phyloP scores from a whole-genome alignment of 2,113 vertebrate species.

The Lutjanus erythropterus region DNA sequence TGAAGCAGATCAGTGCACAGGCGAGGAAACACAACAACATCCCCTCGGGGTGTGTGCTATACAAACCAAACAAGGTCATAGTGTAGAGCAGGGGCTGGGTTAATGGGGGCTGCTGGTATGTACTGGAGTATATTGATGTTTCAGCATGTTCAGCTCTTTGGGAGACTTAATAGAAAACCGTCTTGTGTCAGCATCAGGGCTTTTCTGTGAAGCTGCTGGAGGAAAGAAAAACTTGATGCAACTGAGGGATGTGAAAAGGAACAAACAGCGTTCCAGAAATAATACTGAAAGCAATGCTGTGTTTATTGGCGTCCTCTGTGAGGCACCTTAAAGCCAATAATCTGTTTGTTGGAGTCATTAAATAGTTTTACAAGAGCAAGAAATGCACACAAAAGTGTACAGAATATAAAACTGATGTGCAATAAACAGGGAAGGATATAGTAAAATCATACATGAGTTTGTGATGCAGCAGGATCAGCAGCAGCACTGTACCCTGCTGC shows the following conservation, averaged over 20 bases:
- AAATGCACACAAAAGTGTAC: background rate
- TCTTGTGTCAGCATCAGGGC: slow-evolving; percentile 10
- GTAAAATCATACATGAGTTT: background rate
- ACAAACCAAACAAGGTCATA: slow-evolving; percentile 55
- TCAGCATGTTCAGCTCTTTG: slow-evolving; percentile 37
- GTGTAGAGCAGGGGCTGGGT: slow-evolving; percentile 4
- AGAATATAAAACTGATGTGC: background rate
- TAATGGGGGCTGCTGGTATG: slow-evolving; percentile 31
- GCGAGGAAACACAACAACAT: slow-evolving; percentile 25
- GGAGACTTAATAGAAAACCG: slow-evolving; percentile 31
- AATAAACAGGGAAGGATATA: background rate
- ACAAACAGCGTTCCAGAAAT: background rate
- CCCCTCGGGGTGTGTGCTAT: slow-evolving; percentile 22
- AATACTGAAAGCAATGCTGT: background rate
- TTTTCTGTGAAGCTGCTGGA: slow-evolving; percentile 13
- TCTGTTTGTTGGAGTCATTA: background rate
- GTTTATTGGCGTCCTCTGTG: slow-evolving; percentile 1
- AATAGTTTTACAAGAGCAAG: background rate
- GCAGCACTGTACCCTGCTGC: background rate
- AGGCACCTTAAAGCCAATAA: background rate
- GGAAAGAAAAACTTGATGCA: background rate
- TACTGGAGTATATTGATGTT: slow-evolving; percentile 20
- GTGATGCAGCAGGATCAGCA: slow-evolving; percentile 16
- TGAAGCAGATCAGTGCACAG: slow-evolving; percentile 18
- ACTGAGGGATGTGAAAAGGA: slow-evolving; percentile 2